phyloP scores from a whole-genome alignment of 2,888 invertebrate genomes.

The Scotopteryx bipunctaria region DNA sequence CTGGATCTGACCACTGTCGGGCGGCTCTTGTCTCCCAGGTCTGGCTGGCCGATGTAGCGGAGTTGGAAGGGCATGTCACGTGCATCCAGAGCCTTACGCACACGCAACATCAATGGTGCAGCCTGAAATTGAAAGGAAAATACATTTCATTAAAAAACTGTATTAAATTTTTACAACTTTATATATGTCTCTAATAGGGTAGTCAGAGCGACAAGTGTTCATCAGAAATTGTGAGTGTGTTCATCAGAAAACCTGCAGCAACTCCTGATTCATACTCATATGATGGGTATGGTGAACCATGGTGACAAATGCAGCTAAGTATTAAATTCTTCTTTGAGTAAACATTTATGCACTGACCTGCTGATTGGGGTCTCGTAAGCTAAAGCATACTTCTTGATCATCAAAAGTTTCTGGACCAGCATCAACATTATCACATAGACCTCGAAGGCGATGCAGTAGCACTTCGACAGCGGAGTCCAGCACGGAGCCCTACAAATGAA shows the following conservation, averaged over 20 bases:
- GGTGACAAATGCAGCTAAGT: no score
- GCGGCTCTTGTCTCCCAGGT: slow-evolving; percentile 93
- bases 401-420: slow-evolving; percentile 95
- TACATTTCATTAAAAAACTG: slow-evolving; percentile 3
- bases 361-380: slow-evolving; percentile 87
- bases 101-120: slow-evolving; percentile 89
- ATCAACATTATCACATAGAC: slow-evolving; percentile 96
- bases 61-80: slow-evolving; percentile 94
- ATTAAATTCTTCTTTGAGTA: no score
- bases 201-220: no score
- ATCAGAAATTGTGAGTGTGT: no score
- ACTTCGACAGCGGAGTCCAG: slow-evolving; percentile 96
- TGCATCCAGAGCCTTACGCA: slow-evolving; percentile 92
- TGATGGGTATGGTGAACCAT: no score
- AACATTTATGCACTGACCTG: slow-evolving; percentile 55
- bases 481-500: slow-evolving; percentile 89
- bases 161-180: no score
- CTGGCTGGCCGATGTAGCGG: slow-evolving; percentile 95
- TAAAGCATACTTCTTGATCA: slow-evolving; percentile 96
- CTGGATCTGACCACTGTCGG: slow-evolving; percentile 96
- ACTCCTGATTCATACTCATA: no score
- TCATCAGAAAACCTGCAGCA: no score
- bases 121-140: slow-evolving; percentile 55
- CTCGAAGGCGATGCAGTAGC: slow-evolving; percentile 93
- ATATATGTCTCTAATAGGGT: no score